Evolutionary conservation across 1,140 invertebrate species (phyloP).

Genomic region (Telenomus remus): DNA sequence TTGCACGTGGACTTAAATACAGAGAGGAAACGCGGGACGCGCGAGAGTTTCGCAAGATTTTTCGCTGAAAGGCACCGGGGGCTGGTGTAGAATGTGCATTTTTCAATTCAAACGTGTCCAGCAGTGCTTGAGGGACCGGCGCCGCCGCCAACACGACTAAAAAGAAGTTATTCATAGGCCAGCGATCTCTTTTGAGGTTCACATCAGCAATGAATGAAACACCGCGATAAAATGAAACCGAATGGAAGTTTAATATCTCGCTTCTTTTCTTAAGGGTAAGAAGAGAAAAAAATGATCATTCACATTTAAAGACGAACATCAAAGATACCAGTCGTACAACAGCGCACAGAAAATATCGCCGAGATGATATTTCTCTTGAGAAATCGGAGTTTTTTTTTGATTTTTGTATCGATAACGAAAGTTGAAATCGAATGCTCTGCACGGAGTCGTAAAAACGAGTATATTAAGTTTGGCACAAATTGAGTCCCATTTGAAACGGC

Average conservation of each 20-base stretch:
- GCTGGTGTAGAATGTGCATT: slow-evolving; percentile 50
- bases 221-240: slow-evolving; percentile 34
- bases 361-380: neutral
- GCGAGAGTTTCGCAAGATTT: slow-evolving; percentile 41
- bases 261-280: neutral
- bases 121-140: slow-evolving; percentile 54
- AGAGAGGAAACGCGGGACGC: neutral
- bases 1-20: slow-evolving; percentile 32
- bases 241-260: slow-evolving; percentile 27
- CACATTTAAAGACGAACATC: slow-evolving; percentile 12
- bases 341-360: no score
- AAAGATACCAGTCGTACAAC: no score
- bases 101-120: slow-evolving; percentile 55
- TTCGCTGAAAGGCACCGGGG: slow-evolving; percentile 28
- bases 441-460: slow-evolving; percentile 13
- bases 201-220: slow-evolving; percentile 41
- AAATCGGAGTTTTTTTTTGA: neutral
- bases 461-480: slow-evolving; percentile 39
- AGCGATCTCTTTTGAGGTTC: slow-evolving; percentile 44
- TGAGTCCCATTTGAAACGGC: slow-evolving; percentile 26
- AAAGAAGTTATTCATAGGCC: slow-evolving; percentile 55
- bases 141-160: slow-evolving; percentile 41
- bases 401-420: no score
- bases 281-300: slow-evolving; percentile 17
- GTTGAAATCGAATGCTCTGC: slow-evolving; percentile 5